Percentiles rank a stretch among this genome's conserved stretches.
Conservation (phyloP, 2,888 invertebrate genomes). For the Melanotus villosus region DNA sequence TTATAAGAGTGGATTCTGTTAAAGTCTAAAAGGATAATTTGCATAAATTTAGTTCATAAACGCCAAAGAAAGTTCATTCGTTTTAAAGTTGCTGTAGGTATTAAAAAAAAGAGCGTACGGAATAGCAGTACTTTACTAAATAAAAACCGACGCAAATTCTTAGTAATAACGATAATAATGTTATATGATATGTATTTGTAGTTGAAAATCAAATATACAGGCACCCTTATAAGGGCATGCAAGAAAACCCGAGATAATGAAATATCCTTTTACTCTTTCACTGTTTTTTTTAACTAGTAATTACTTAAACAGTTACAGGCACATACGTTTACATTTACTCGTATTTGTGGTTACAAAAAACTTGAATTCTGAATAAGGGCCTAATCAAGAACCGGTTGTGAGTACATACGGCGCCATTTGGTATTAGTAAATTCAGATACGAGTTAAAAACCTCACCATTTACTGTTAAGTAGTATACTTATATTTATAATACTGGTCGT, state of each 20-base stretch:
- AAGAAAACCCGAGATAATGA: constrained; percentile 21
- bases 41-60: constrained; percentile 13
- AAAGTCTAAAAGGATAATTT: constrained; percentile 13
- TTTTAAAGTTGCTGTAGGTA: constrained; percentile 1
- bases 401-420: constrained; percentile 5
- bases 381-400: constrained; percentile 28
- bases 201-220: constrained; percentile 22
- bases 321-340: constrained; percentile 25
- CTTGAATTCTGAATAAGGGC: constrained; percentile 28
- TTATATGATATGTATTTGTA: background rate
- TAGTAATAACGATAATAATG: constrained; percentile 5
- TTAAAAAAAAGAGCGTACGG: background rate
- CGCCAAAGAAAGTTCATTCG: constrained; percentile 4
- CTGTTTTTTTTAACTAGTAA: constrained; percentile 11
- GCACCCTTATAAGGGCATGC: constrained; percentile 25
- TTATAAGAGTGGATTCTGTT: too few species aligned
- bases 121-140: constrained; percentile 7
- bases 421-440: constrained; percentile 3
- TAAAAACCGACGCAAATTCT: constrained; percentile 17
- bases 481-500: background rate
- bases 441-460: background rate
- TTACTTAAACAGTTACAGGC: constrained; percentile 27
- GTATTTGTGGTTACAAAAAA: constrained; percentile 15
- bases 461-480: background rate
- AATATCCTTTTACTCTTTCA: constrained; percentile 24